A percentile compares a stretch with the other conserved stretches of the same genome.
phyloP scores from a whole-genome alignment of 2,113 vertebrate species.

The Aramus guarauna region DNA sequence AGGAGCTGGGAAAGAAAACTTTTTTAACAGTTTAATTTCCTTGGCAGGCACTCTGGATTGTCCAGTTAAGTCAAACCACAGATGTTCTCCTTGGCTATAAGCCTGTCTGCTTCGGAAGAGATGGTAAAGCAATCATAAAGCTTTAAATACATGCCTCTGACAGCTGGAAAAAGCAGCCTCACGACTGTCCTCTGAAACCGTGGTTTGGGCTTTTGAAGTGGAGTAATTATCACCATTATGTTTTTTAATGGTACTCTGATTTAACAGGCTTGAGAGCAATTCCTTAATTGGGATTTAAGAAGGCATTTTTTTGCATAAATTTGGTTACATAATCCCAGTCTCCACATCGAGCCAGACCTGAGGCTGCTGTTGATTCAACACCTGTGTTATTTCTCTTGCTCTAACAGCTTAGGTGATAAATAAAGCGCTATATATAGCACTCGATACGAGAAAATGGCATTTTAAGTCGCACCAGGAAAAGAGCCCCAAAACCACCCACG shows the following conservation, averaged over 20 bases:
- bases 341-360: neutral
- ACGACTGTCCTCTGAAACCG: accelerated
- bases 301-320: neutral
- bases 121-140: neutral
- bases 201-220: neutral
- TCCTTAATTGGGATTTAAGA: neutral
- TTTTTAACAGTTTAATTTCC: neutral
- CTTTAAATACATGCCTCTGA: accelerated
- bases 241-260: neutral
- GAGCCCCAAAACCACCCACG: neutral
- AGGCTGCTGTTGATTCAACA: neutral
- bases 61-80: neutral
- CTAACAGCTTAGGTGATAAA: no score
- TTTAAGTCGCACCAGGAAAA: neutral
- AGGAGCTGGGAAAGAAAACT: neutral
- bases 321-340: no score
- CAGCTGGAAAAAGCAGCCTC: neutral
- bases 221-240: accelerated
- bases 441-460: neutral
- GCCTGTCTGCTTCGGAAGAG: neutral
- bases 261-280: neutral
- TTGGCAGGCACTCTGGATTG: accelerated
- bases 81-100: neutral
- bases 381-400: no score
- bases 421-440: accelerated